Evolutionary conservation across 2,797 vertebrate species (phyloP).

Genomic region (Carcharodon carcharias): DNA sequence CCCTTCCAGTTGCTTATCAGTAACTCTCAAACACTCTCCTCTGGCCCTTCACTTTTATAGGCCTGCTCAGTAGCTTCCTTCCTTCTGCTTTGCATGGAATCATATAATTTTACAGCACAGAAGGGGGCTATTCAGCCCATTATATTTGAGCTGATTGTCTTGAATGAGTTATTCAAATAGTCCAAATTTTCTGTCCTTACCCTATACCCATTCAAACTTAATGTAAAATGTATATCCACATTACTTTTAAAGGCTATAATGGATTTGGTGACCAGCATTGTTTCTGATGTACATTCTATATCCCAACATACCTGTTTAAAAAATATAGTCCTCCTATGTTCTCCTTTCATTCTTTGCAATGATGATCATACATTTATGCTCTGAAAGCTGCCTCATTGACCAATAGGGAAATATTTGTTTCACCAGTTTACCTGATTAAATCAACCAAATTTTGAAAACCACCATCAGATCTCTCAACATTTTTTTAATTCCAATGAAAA

Average conservation of each 20-base stretch:
- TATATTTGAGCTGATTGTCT: background rate
- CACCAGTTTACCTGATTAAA: background rate
- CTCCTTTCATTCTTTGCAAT: background rate
- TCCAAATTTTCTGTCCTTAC: background rate
- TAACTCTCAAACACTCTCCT: background rate
- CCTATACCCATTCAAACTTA: background rate
- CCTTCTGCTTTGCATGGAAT: background rate
- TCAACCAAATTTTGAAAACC: background rate
- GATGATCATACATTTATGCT: background rate
- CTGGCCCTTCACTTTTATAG: background rate
- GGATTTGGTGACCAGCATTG: background rate
- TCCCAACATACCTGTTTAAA: background rate
- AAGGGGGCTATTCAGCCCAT: background rate
- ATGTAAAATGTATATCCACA: background rate
- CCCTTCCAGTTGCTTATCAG: background rate
- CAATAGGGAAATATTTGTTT: background rate
- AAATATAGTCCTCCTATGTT: background rate
- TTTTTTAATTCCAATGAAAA: background rate
- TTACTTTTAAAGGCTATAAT: background rate
- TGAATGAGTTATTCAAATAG: background rate
- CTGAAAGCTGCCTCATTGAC: background rate
- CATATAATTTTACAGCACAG: background rate
- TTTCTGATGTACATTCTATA: background rate
- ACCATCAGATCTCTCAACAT: background rate
- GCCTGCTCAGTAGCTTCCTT: background rate